These are phyloP conservation scores for Orius laevigatus DNA, from an alignment of 1,140 invertebrate species.

Conservation along the genomic window DNA sequence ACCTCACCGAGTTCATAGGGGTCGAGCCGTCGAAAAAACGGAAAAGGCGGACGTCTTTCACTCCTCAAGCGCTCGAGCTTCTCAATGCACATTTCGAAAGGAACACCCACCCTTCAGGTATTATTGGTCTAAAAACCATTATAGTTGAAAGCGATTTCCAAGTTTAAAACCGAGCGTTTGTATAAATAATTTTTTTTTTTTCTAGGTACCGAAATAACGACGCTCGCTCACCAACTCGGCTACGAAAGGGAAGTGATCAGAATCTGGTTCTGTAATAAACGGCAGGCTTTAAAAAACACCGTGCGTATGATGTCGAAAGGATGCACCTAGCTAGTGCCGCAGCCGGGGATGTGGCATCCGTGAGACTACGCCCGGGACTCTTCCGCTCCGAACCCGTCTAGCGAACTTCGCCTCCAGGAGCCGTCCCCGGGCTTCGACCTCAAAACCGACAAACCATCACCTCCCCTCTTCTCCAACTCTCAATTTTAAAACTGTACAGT, in stretches of 20 bases:
- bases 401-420: too few species aligned
- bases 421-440: too few species aligned
- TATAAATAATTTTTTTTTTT: too few species aligned
- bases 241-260: slow-evolving; percentile 95
- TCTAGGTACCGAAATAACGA: slow-evolving; percentile 89
- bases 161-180: too few species aligned
- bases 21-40: slow-evolving; percentile 92
- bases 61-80: slow-evolving; percentile 84
- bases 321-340: slow-evolving; percentile 17
- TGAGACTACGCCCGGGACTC: not conserved
- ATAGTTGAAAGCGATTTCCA: too few species aligned
- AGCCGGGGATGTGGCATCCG: slow-evolving; percentile 11
- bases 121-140: slow-evolving; percentile 21
- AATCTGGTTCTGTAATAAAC: slow-evolving; percentile 99
- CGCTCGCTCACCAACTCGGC: slow-evolving; percentile 81
- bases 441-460: too few species aligned
- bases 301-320: slow-evolving; percentile 79
- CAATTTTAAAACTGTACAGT: too few species aligned
- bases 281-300: slow-evolving; percentile 91
- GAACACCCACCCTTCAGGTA: slow-evolving; percentile 95
- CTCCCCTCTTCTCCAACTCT: too few species aligned
- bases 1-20: slow-evolving; percentile 85
- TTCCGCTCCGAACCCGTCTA: not conserved
- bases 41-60: slow-evolving; percentile 90
- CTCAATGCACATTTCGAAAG: slow-evolving; percentile 90